phyloP scores from a whole-genome alignment of 2,888 invertebrate genomes.

The Machimus atricapillus region DNA sequence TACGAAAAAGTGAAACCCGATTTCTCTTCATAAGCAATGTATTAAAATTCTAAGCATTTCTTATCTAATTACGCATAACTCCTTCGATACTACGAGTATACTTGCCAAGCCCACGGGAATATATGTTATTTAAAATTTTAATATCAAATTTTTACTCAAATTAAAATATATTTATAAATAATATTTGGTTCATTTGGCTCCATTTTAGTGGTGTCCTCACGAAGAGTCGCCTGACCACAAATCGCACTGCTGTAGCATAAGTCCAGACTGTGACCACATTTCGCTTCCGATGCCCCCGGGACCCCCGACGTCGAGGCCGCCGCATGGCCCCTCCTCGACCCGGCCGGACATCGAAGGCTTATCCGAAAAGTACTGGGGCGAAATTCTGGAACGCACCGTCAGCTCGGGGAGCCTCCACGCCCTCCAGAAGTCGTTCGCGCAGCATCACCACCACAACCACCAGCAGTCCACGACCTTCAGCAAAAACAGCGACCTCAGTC shows the following conservation, averaged over 20 bases:
- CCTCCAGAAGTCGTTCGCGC: constrained; percentile 64
- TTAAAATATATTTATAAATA: too few species aligned
- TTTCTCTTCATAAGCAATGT: too few species aligned
- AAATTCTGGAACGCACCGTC: constrained; percentile 79
- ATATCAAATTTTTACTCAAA: background rate
- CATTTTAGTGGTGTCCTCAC: constrained; percentile 57
- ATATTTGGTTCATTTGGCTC: background rate
- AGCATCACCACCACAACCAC: constrained; percentile 50
- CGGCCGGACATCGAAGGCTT: constrained; percentile 71
- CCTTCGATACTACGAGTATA: too few species aligned
- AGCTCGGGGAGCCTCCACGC: constrained; percentile 79
- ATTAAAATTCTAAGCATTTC: too few species aligned
- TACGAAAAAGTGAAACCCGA: too few species aligned
- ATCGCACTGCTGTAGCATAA: constrained; percentile 59
- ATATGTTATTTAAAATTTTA: background rate
- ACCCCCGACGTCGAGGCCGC: constrained; percentile 59
- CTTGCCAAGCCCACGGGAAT: too few species aligned
- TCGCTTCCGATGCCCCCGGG: constrained; percentile 61
- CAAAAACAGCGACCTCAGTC: constrained; percentile 59
- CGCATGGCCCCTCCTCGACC: constrained; percentile 48
- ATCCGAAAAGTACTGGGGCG: constrained; percentile 77
- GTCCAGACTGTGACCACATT: constrained; percentile 61
- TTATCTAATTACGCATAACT: too few species aligned
- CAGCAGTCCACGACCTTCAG: constrained; percentile 57
- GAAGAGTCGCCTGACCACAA: constrained; percentile 60